Evolutionary conservation across 2,797 vertebrate species (phyloP).

Genomic region (Vireo griseus): DNA sequence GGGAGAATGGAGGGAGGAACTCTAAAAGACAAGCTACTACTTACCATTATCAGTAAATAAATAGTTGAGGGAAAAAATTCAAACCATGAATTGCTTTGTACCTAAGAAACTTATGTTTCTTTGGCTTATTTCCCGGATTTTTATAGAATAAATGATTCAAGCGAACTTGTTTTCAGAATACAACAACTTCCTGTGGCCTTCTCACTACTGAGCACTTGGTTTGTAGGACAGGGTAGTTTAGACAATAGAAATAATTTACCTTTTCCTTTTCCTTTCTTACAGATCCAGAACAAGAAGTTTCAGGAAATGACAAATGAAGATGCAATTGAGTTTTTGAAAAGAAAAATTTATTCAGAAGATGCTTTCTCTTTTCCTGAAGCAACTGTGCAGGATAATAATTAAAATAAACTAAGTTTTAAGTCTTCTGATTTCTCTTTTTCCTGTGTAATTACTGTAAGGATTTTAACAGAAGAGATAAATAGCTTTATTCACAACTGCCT

Average conservation of each 20-base stretch:
- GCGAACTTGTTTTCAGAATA: neutral
- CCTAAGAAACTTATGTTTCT: neutral
- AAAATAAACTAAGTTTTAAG: slow-evolving; percentile 19
- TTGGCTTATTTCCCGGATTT: neutral
- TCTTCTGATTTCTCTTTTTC: neutral
- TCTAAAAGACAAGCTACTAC: neutral
- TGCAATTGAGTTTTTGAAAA: slow-evolving; percentile 70
- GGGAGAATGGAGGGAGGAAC: neutral
- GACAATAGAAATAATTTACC: neutral
- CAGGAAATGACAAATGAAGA: slow-evolving; percentile 65
- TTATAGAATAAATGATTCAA: neutral
- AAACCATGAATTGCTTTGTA: neutral
- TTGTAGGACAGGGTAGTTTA: neutral
- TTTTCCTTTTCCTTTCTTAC: slow-evolving; percentile 17
- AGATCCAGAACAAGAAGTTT: slow-evolving; percentile 80
- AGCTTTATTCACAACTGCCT: neutral
- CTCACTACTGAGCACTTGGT: neutral
- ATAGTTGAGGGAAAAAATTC: neutral
- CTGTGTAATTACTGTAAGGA: neutral
- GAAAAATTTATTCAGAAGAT: slow-evolving; percentile 70
- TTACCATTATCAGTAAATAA: neutral
- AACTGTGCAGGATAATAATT: slow-evolving; percentile 22
- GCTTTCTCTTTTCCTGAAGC: neutral
- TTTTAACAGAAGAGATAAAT: neutral
- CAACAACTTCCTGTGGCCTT: neutral